Conservation (phyloP, 35 echinoderm and acorn worm species). For the Heliocidaris tuberculata region DNA sequence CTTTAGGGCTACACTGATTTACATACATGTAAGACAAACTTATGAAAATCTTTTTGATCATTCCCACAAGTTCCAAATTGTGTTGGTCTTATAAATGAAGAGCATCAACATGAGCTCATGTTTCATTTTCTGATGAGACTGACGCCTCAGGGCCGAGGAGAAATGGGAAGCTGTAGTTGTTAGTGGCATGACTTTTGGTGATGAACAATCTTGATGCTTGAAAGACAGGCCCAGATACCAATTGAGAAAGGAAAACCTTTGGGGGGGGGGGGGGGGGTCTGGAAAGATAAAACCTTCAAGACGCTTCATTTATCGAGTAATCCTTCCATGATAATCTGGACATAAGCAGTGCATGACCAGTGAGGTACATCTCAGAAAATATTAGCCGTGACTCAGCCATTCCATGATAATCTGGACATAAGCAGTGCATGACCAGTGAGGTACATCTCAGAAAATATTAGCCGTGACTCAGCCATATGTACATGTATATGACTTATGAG, state of each 20-base stretch:
- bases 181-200: no score
- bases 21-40: background rate
- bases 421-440: background rate
- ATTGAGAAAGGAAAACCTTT: background rate
- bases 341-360: background rate
- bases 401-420: background rate
- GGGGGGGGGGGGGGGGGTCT: background rate
- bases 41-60: background rate
- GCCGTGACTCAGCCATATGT: no score
- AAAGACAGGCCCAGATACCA: no score
- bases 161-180: no score
- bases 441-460: background rate
- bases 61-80: background rate
- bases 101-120: background rate
- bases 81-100: background rate
- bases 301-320: background rate
- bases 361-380: background rate
- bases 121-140: no score
- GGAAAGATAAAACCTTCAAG: background rate
- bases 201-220: no score
- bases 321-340: background rate
- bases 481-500: no score
- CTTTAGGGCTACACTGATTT: background rate
- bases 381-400: no score
- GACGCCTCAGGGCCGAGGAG: no score